Evolutionary conservation across 2,113 vertebrate genomes (phyloP).

Genomic region (Pedionomus torquatus): DNA sequence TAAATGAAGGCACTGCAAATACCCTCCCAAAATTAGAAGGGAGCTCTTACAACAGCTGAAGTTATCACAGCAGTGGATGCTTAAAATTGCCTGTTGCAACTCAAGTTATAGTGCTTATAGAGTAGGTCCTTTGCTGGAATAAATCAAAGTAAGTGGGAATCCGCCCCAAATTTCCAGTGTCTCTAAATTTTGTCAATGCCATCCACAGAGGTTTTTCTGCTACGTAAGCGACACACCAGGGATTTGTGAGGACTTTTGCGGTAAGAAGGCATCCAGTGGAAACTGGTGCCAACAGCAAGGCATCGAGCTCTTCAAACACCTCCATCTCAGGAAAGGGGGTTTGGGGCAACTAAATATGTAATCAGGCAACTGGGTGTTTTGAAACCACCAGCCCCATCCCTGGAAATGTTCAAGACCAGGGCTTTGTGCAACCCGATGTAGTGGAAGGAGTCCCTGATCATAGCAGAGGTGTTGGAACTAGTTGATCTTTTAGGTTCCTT

Average conservation of each 20-base stretch:
- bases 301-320: not conserved
- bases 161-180: not conserved
- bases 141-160: not conserved
- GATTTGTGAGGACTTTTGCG: not conserved
- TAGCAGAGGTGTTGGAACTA: not conserved
- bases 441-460: not conserved
- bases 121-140: not conserved
- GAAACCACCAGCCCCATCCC: not conserved
- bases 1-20: not conserved
- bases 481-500: not conserved
- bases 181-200: not conserved
- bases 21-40: not conserved
- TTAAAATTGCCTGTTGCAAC: not conserved
- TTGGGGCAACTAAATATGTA: not conserved
- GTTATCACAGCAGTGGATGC: not conserved
- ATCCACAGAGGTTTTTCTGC: not conserved
- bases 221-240: not conserved
- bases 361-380: not conserved
- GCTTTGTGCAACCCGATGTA: not conserved
- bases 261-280: not conserved
- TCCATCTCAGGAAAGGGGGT: not conserved
- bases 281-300: not conserved
- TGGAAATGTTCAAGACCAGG: not conserved
- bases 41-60: not conserved
- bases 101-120: not conserved